Base-by-base conservation (phyloP, 2,888 invertebrate genomes). In the Volucella zonaria region DNA sequence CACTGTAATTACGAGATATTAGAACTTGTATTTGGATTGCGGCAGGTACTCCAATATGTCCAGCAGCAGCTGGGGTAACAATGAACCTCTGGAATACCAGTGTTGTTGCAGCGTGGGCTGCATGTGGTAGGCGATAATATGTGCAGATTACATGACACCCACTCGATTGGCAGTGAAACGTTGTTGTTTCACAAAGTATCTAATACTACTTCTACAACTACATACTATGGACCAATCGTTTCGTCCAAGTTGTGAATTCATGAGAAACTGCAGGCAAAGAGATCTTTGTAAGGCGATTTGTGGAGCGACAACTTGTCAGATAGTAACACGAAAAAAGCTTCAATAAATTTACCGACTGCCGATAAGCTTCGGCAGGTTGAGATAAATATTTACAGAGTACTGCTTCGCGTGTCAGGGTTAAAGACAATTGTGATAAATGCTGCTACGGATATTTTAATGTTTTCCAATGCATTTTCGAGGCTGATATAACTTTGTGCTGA, bases 1-100 rank as follows among this genome's bases (percentile, higher is more conserved):
- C 83, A 83, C 80, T 70, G 83, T 83, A 83, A 83, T 83, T 80
- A 83, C 83, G 75, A 54, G 56, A 71, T 80, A 83, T 83, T 83
- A 83, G 80, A 83, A 83, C 80, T 71, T 54, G 83, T 83, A 83
- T 83, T 83, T 83, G 83, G 61, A 76, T 80, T 83, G 71, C 9
- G 8, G 14, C 51, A 51, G 31, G 43, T 51, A 18, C 14, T 51
- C 38, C 31, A 9, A 15, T 47, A 51, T 15, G 45, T 3, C n/a
- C 11, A 14, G 23, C 9, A n/a, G 31, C 12, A 54, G 61, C 38
- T 47, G 56, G 40, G 52, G 47, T 18, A 52, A 51, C 64, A 58
- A 40, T 66, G 54, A 58, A 4, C 43, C 23, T 43, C 11, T 12
- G 43, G 67, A 42, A 38, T 15, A 40, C 58, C 14, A 40, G 15